Conservation (phyloP, 2,888 invertebrate genomes). For the Tetranychus piercei region DNA sequence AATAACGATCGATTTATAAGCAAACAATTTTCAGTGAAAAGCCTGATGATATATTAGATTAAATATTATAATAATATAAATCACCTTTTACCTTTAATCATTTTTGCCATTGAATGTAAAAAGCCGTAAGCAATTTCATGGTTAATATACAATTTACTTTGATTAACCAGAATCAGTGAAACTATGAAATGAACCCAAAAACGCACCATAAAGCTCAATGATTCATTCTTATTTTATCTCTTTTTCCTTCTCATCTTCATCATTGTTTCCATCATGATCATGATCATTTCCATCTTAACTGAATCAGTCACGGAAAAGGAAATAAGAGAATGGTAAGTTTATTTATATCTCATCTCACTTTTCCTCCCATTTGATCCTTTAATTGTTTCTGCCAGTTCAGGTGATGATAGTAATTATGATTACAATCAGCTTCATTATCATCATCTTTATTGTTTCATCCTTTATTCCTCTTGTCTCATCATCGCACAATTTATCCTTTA, state of each 20-base stretch:
- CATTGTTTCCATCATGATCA: not conserved
- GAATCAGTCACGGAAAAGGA: constrained; percentile 25
- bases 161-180: too few species aligned
- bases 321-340: constrained; percentile 25
- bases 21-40: too few species aligned
- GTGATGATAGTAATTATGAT: not conserved
- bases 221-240: constrained; percentile 14
- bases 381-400: not conserved
- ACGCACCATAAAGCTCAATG: not conserved
- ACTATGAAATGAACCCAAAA: not conserved
- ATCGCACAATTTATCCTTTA: not conserved
- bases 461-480: not conserved
- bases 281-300: not conserved
- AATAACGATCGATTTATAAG: too few species aligned
- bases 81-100: too few species aligned
- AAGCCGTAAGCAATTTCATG: too few species aligned
- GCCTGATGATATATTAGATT: too few species aligned
- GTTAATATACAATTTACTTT: too few species aligned
- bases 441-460: not conserved
- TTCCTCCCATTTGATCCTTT: not conserved
- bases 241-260: constrained; percentile 9
- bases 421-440: not conserved
- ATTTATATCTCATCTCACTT: not conserved
- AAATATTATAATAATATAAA: too few species aligned
- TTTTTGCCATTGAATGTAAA: too few species aligned